A percentile compares a stretch with the other conserved stretches of the same genome.
phyloP scores from a whole-genome alignment of 2,113 vertebrate genomes.

The Grammomys surdaster region DNA sequence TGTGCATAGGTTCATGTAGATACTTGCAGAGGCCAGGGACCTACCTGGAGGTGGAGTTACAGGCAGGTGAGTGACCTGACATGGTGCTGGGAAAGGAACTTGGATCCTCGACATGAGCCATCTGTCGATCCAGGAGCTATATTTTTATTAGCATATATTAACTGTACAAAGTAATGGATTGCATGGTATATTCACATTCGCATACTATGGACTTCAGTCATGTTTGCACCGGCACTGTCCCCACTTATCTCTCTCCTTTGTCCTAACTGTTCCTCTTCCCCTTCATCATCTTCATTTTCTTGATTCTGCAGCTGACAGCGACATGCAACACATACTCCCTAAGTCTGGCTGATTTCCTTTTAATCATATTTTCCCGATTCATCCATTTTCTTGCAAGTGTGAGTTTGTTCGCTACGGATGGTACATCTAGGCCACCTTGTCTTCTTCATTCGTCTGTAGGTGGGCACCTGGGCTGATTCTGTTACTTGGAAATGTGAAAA shows the following conservation, averaged over 20 bases:
- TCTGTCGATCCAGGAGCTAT: background rate
- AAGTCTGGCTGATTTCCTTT: background rate
- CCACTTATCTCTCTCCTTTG: background rate
- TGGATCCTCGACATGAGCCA: background rate
- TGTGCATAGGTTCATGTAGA: no score
- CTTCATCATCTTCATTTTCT: background rate
- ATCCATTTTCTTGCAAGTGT: background rate
- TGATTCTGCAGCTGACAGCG: background rate
- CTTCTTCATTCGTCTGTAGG: background rate
- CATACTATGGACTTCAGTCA: background rate
- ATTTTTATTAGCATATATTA: background rate
- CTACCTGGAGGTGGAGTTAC: background rate
- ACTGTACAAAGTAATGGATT: background rate
- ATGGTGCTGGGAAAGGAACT: background rate
- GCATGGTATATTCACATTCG: background rate
- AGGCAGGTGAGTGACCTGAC: background rate
- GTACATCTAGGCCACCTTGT: no score
- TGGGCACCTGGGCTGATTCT: background rate
- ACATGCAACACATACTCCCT: no score
- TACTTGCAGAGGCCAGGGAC: background rate
- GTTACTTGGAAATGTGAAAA: background rate
- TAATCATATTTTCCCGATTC: background rate
- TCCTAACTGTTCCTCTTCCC: background rate
- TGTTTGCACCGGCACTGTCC: background rate
- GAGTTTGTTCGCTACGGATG: background rate